Conservation (phyloP, 1,140 invertebrate species). For the Zaprionus tsacasi region DNA sequence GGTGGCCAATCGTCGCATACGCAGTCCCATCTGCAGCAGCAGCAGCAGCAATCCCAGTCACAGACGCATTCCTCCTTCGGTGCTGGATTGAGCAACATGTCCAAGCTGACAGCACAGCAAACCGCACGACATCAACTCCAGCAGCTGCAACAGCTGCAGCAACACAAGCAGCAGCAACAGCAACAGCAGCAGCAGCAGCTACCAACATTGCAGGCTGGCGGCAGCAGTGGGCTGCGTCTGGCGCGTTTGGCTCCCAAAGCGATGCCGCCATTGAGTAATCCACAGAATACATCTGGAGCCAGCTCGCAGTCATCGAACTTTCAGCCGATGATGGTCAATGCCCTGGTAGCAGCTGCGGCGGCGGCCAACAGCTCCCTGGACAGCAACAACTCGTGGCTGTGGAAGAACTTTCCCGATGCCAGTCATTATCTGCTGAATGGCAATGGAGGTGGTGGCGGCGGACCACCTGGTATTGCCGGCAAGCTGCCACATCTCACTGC, state of each 20-base stretch:
- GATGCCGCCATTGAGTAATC: conserved; percentile 58
- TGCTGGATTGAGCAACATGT: conserved; percentile 32
- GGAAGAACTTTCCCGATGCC: conserved; percentile 79
- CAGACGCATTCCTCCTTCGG: conserved; percentile 14
- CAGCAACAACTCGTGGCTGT: conserved; percentile 72
- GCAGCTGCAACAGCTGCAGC: conserved; percentile 41
- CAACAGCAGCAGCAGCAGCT: conserved; percentile 43
- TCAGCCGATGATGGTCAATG: conserved; percentile 32
- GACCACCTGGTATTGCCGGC: conserved; percentile 3
- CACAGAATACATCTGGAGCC: conserved; percentile 37
- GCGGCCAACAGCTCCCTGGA: conserved; percentile 40
- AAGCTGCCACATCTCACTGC: conserved; percentile 70
- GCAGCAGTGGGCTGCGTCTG: conserved; percentile 34
- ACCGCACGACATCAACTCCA: conserved; percentile 51
- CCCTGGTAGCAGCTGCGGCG: conserved; percentile 19
- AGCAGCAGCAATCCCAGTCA: conserved; percentile 33
- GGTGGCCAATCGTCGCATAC: conserved; percentile 11
- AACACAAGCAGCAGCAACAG: conserved; percentile 45
- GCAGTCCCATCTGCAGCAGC: conserved; percentile 41
- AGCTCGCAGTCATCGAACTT: conserved; percentile 5
- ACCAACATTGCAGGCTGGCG: conserved; percentile 39
- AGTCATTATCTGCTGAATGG: conserved; percentile 74
- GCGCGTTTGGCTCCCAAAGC: conserved; percentile 56
- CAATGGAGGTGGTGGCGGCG: conserved; percentile 22
- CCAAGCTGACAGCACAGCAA: conserved; percentile 45